Conservation (phyloP, 2,113 vertebrate genomes). For the Excalfactoria chinensis region DNA sequence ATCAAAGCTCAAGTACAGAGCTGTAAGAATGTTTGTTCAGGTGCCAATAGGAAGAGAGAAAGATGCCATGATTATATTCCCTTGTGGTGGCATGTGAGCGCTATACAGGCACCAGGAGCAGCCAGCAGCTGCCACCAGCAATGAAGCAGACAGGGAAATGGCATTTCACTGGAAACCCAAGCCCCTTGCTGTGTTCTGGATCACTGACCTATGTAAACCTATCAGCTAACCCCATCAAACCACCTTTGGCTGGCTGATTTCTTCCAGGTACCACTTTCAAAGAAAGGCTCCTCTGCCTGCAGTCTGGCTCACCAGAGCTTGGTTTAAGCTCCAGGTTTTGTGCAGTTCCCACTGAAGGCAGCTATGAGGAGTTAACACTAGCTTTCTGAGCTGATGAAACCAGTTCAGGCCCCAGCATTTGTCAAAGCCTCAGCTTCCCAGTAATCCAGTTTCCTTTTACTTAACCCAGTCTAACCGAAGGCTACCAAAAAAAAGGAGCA, state of each 20-base stretch:
- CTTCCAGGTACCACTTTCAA: background rate
- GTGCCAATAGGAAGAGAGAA: background rate
- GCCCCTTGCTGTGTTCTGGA: background rate
- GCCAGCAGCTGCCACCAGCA: background rate
- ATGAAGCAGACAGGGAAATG: background rate
- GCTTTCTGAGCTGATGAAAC: slow-evolving; percentile 2
- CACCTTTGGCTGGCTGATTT: background rate
- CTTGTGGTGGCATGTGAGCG: accelerated
- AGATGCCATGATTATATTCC: background rate
- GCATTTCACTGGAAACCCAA: background rate
- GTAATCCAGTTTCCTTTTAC: background rate
- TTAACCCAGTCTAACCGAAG: background rate
- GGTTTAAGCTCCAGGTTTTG: background rate
- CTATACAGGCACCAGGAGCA: background rate
- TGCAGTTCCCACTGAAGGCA: background rate
- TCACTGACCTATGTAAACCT: background rate
- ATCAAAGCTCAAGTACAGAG: background rate
- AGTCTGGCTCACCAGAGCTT: background rate
- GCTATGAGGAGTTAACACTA: background rate
- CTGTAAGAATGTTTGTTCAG: background rate
- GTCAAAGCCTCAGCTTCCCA: background rate
- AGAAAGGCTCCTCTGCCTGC: background rate
- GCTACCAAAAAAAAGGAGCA: background rate
- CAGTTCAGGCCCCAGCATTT: background rate
- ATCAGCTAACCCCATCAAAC: background rate